Base-by-base conservation (phyloP, 2,797 vertebrate genomes). In the Acrossocheilus wenchowensis region DNA sequence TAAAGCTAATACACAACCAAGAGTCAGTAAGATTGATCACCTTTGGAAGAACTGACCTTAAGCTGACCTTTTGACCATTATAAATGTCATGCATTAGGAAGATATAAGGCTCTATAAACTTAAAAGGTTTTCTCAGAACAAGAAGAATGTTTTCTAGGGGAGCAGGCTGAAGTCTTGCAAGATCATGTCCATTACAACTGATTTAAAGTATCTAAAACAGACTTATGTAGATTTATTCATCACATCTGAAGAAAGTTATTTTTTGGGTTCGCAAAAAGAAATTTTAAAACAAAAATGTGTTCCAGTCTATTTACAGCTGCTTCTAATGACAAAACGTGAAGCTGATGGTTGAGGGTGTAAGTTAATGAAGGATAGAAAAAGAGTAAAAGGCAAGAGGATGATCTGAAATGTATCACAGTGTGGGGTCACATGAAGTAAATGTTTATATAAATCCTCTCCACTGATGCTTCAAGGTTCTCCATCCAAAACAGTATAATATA, bases 401-500 rank as follows among this genome's bases (percentile, higher is more conserved):
- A 86, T 83, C 50, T 83, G 50, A 57, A 83, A 54, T 80, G 79
- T 84, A 23, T 34, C 52, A 62, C 30, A 72, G 80, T 75, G 57
- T 75, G 80, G 72, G 84, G 84, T 87, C 21, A 72, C 6, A 80
- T 83, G 78, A 85, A 88, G 81, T 92, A 91, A 92, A 93, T 93
- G 90, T 93, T 94, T 93, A 91, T 57, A 69, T 30, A 71, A 87
- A 71, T 86, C 78, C 48, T 86, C 81, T 57, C 82, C 26, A 45
- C 69, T 41, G 57, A 39, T 43, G 43, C 30, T 81, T 83, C 8
- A 19, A 85, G 26, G 26, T 48, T 66, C 43, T 73, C 34, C 39
- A 57, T 82, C 45, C 19, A 69, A 69, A 72, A 54, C 36, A 78
- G 80, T 50, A 26, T 62, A 57, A 39, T 62, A 83, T 71, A 87